A percentile compares a stretch with the other conserved stretches of the same genome.
phyloP scores from a whole-genome alignment of 1,140 invertebrate genomes.

The Drosophila tristis region DNA sequence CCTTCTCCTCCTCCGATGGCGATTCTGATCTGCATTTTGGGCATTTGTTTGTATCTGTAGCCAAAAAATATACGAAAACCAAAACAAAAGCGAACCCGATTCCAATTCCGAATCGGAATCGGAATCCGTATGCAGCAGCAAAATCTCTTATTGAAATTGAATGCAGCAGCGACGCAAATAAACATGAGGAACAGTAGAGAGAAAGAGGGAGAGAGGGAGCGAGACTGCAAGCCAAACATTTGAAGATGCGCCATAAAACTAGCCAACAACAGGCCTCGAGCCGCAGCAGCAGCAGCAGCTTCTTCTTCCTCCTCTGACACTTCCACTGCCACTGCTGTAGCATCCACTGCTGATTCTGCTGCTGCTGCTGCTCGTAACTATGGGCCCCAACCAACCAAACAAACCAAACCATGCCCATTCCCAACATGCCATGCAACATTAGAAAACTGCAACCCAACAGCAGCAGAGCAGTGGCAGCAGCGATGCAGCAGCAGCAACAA shows the following conservation, averaged over 20 bases:
- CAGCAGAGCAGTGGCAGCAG: constrained; percentile 29
- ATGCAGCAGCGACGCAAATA: constrained; percentile 71
- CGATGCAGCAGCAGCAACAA: constrained; percentile 23
- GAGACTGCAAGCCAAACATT: constrained; percentile 68
- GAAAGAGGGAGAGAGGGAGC: constrained; percentile 8
- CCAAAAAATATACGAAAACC: constrained; percentile 23
- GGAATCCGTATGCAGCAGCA: constrained; percentile 57
- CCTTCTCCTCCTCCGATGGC: no score
- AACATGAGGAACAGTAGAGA: constrained; percentile 43
- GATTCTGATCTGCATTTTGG: constrained; percentile 51
- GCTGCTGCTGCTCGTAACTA: constrained; percentile 27
- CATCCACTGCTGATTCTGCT: constrained; percentile 18
- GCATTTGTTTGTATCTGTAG: constrained; percentile 33
- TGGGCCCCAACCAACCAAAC: constrained; percentile 29
- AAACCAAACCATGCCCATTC: constrained; percentile 72
- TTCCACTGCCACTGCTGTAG: constrained; percentile 18
- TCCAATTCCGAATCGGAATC: constrained; percentile 55
- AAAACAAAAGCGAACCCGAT: constrained; percentile 59
- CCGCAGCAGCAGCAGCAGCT: constrained; percentile 30
- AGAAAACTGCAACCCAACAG: constrained; percentile 72
- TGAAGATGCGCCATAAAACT: constrained; percentile 78
- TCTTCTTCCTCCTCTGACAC: constrained; percentile 23
- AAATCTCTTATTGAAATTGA: constrained; percentile 69
- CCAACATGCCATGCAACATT: constrained; percentile 78
- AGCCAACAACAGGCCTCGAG: constrained; percentile 51